Conservation (phyloP, 92 coral and sea anemone species). For the Porites divaricata region DNA sequence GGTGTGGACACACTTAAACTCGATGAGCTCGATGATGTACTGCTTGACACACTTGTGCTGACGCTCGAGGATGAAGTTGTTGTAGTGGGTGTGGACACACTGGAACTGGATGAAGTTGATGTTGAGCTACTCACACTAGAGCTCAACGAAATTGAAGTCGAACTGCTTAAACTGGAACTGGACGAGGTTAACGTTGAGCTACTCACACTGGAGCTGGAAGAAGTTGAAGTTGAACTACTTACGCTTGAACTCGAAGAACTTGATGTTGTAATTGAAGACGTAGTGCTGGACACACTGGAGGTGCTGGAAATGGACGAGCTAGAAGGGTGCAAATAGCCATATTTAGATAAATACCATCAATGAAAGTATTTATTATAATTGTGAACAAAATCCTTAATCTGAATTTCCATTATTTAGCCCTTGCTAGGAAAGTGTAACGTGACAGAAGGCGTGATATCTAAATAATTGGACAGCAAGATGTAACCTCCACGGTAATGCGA, state of each 20-base stretch:
- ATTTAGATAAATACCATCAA: neutral
- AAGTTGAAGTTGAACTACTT: conserved; percentile 12
- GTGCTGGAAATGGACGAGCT: neutral
- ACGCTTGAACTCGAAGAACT: neutral
- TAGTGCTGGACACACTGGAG: conserved; percentile 33
- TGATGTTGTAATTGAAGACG: too few species aligned
- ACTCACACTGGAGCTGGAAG: neutral
- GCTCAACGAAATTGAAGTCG: too few species aligned
- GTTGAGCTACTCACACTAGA: too few species aligned
- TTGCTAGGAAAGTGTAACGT: too few species aligned
- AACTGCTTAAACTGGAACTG: neutral
- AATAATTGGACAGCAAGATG: too few species aligned
- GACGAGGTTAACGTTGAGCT: conserved; percentile 4
- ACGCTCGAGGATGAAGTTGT: neutral
- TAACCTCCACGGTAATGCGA: too few species aligned
- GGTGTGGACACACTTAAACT: conserved; percentile 3
- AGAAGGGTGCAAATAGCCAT: neutral
- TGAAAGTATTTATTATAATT: too few species aligned
- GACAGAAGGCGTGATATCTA: too few species aligned
- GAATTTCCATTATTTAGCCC: too few species aligned
- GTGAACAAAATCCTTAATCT: too few species aligned
- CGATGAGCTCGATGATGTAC: neutral
- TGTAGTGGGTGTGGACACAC: conserved; percentile 13
- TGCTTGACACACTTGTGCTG: neutral
- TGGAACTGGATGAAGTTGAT: too few species aligned